Base-by-base conservation (phyloP, 2,797 vertebrate species). In the Vespertilio murinus region DNA sequence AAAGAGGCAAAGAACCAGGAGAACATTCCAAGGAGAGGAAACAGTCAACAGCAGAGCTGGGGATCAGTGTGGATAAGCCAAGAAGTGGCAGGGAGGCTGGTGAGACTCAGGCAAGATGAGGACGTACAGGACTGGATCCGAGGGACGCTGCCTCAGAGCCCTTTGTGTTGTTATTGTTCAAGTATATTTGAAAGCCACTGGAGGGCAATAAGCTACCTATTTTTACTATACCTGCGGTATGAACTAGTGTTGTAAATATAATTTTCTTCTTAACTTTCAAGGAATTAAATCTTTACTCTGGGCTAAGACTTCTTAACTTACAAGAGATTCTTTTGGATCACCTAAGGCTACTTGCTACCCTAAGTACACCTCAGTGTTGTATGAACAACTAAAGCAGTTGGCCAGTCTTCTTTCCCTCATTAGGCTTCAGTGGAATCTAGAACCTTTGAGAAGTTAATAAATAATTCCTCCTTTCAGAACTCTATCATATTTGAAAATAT, bases 401-500 rank as follows among this genome's bases (percentile, higher is more conserved):
- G 8, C 5, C 52, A 82, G 3, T 85, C 59, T 23, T 49, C 17
- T 79, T 47, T 4, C 14, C 38, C 3, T 1, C 45, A 74, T 11
- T 1, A 49, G 77, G 30, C 35, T 3, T 16, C 17, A 35, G 82
- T 25, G 11, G 38, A 74, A 64, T 67, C 30, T 25, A 40, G 12
- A 69, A 77, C 2, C 33, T 71, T 16, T 80, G 61, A 69, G 73
- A 91, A 90, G 25, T 78, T 80, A 90, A 88, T 64, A 94, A 87
- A 73, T 28, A 73, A 84, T 88, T 30, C 8, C 17, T 86, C 42
- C 30, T 74, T 75, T 81, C 23, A 70, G 30, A 93, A 65, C 14
- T 59, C 42, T 52, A 25, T 59, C 54, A 25, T 59, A 59, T 59
- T 56, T 47, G 8, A 91, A 69, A 85, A 30, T 59, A 59, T 78